Evolutionary conservation across 2,113 vertebrate genomes (phyloP).

Genomic region (Echinops telfairi): DNA sequence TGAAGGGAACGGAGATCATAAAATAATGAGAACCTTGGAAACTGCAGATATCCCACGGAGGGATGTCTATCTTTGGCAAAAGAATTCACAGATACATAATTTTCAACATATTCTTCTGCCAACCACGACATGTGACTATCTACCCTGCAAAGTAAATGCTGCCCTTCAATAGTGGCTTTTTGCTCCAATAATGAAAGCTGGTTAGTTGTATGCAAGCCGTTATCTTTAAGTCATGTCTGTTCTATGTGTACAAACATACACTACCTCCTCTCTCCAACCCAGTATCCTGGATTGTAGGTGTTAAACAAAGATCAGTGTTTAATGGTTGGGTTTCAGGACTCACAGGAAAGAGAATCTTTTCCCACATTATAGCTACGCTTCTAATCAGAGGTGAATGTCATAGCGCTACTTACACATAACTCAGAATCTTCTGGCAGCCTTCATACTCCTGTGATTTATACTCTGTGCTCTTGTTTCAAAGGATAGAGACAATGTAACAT

Average conservation of each 20-base stretch:
- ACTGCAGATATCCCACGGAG: slow-evolving; percentile 35
- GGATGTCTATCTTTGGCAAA: slow-evolving; percentile 63
- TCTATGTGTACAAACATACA: too few relatives aligned
- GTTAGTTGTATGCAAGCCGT: not conserved
- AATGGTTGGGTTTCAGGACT: not conserved
- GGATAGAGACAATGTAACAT: not conserved
- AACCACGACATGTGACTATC: slow-evolving; percentile 20
- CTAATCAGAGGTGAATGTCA: not conserved
- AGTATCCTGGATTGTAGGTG: not conserved
- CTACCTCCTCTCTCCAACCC: not conserved
- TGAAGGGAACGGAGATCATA: slow-evolving; percentile 58
- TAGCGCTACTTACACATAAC: not conserved
- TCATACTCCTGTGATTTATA: not conserved
- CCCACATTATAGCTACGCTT: not conserved
- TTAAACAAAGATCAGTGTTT: not conserved
- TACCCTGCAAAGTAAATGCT: not conserved
- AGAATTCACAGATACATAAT: slow-evolving; percentile 41
- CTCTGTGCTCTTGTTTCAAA: not conserved
- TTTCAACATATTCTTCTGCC: slow-evolving; percentile 26
- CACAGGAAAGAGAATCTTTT: not conserved
- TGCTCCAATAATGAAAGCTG: not conserved
- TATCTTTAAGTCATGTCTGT: not conserved
- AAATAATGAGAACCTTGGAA: slow-evolving; percentile 56
- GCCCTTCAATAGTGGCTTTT: not conserved
- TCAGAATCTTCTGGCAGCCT: not conserved